Evolutionary conservation across 2,797 vertebrate genomes (phyloP), one percentile per base, ranked within the genome.

Genomic region (Hybognathus amarus): DNA sequence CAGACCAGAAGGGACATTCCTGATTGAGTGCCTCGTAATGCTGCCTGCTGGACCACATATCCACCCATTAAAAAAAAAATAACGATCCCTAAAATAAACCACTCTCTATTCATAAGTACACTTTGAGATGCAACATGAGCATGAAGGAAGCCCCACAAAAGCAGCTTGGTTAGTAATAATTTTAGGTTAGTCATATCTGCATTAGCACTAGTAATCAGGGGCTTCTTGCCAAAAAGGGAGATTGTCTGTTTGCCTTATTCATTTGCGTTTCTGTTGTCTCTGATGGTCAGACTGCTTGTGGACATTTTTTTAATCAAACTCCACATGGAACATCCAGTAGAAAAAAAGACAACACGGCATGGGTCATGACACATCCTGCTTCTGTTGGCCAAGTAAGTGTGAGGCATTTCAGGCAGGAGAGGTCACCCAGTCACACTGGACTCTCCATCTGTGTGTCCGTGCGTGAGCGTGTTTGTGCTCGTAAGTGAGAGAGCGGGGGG

Each of bases 351-450:
- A 88, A 88, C 89, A 87, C 91, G 83, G 87, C 87, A 88, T 92
- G 92, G 90, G 90, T 89, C 89, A 88, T 93, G 92, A 94, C 90
- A 92, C 91, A 94, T 95, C 94, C 94, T 92, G 92, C 91, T 90
- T 90, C 89, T 90, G 84, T 87, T 92, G 92, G 93, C 91, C 90
- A 87, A 91, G 86, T 87, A 61, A 90, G 88, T 88, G 87, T 90
- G 91, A 90, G 85, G 75, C 89, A 91, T 92, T 91, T 92, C 90
- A 92, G 90, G 87, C 91, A 90, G 90, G 86, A 86, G 87, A 92
- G 93, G 91, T 92, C 91, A 92, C 79, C 91, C 92, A 91, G 85
- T 93, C 92, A 93, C 77, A 89, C 88, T 91, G 91, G 85, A 91
- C 76, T 83, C 80, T 84, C 69, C 79, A 68, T 89, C 78, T 71